Evolutionary conservation across 2,888 invertebrate genomes (phyloP).

Genomic region (Eucera pruinosa): DNA sequence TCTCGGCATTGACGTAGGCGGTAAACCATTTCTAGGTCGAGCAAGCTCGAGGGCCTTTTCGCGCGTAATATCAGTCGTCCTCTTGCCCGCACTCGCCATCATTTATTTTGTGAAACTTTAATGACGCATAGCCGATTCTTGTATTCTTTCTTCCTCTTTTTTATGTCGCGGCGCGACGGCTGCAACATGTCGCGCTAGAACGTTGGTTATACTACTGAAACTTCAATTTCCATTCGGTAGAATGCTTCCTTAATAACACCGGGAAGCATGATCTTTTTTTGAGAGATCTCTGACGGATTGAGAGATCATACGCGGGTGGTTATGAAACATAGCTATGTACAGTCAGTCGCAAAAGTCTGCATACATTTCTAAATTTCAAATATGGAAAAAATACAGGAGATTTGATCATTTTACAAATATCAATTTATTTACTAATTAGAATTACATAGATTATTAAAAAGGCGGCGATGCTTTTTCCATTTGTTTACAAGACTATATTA

Average conservation of each 20-base stretch:
- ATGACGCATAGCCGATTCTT: neutral
- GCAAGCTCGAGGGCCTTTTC: constrained; percentile 37
- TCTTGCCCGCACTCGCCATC: neutral
- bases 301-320: neutral
- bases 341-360: too few species aligned
- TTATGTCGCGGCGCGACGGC: neutral
- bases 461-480: too few species aligned
- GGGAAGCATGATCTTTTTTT: too few species aligned
- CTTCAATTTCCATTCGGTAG: neutral
- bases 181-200: neutral
- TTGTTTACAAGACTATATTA: too few species aligned
- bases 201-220: constrained; percentile 32
- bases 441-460: too few species aligned
- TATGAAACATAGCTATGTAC: too few species aligned
- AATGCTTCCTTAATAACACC: neutral
- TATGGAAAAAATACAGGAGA: too few species aligned
- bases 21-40: constrained; percentile 53
- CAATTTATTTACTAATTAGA: too few species aligned
- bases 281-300: neutral
- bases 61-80: constrained; percentile 37
- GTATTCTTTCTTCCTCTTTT: neutral
- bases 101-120: constrained; percentile 35
- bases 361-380: too few species aligned
- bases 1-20: constrained; percentile 40
- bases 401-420: too few species aligned